Evolutionary conservation across 2,888 invertebrate species (phyloP).

Genomic region (Eumerus sabulonum): DNA sequence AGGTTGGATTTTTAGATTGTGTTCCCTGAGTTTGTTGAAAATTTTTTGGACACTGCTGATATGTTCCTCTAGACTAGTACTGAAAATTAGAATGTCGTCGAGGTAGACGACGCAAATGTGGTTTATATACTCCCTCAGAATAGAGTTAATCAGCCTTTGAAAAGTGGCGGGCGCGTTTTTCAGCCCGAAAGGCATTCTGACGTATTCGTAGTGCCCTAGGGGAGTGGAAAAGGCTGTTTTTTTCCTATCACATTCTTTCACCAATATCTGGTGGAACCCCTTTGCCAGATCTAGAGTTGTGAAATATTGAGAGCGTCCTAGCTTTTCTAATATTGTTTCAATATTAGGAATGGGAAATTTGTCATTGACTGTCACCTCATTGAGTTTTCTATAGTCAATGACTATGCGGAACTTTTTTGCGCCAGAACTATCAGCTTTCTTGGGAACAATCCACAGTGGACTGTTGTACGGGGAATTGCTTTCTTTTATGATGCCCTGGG

Average conservation of each 20-base stretch:
- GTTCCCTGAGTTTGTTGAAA: constrained; percentile 12
- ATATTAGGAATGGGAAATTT: constrained; percentile 23
- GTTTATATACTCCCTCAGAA: constrained; percentile 15
- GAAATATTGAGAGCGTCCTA: constrained; percentile 4
- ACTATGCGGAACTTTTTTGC: constrained; percentile 18
- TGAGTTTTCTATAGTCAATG: constrained; percentile 29
- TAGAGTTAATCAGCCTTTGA: constrained; percentile 28
- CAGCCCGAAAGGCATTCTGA: neutral
- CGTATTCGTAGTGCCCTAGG: no score
- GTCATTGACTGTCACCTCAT: constrained; percentile 4
- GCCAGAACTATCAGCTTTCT: neutral
- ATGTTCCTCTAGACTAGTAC: constrained; percentile 12
- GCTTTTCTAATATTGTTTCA: constrained; percentile 23
- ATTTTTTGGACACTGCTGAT: constrained; percentile 10
- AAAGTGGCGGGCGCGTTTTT: constrained; percentile 20
- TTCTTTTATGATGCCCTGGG: constrained; percentile 14
- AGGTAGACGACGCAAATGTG: neutral
- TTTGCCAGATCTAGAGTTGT: constrained; percentile 33
- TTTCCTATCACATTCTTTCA: no score
- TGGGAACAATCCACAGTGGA: constrained; percentile 7
- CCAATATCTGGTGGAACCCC: constrained; percentile 68
- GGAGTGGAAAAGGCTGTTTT: no score
- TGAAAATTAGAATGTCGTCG: constrained; percentile 2
- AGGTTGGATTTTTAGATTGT: constrained; percentile 62
- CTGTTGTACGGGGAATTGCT: constrained; percentile 8